These are phyloP conservation scores for Pangasius krempfi DNA, from an alignment of 2,797 vertebrate genomes.

Conservation along the genomic window DNA sequence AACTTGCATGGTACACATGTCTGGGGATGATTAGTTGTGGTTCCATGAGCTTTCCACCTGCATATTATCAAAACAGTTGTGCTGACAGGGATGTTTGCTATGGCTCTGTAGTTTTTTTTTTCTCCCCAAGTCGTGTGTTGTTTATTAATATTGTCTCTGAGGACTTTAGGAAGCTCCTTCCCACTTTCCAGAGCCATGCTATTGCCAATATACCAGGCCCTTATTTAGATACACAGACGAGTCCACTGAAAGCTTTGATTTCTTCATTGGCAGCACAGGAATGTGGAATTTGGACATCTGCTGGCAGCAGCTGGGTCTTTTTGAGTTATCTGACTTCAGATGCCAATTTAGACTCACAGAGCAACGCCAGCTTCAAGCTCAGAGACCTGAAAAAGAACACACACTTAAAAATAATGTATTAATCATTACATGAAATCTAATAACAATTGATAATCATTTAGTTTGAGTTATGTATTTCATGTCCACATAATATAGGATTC, in stretches of 20 bases:
- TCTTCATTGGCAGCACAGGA: conserved; percentile 54
- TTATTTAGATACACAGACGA: conserved; percentile 25
- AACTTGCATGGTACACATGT: neutral
- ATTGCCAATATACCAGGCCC: conserved; percentile 41
- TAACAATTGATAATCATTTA: neutral
- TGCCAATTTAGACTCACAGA: conserved; percentile 43
- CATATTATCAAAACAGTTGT: neutral
- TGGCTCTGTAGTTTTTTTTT: too few relatives aligned
- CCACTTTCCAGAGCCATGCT: neutral
- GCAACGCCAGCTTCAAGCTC: conserved; percentile 14
- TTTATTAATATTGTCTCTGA: neutral
- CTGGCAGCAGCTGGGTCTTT: conserved; percentile 45
- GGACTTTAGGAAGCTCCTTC: too few relatives aligned
- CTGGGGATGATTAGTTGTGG: neutral
- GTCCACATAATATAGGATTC: neutral
- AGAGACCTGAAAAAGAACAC: neutral
- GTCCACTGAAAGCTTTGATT: conserved; percentile 57
- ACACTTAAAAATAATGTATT: neutral
- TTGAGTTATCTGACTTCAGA: conserved; percentile 43
- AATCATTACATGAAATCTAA: neutral
- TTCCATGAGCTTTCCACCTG: conserved; percentile 4
- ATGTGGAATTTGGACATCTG: conserved; percentile 58
- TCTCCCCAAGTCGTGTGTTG: neutral
- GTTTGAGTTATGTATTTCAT: neutral
- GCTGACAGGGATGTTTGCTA: neutral